Evolutionary conservation across 1,140 invertebrate genomes (phyloP), one percentile per base, ranked within the genome.

Genomic region (Wiebesia pumilae): DNA sequence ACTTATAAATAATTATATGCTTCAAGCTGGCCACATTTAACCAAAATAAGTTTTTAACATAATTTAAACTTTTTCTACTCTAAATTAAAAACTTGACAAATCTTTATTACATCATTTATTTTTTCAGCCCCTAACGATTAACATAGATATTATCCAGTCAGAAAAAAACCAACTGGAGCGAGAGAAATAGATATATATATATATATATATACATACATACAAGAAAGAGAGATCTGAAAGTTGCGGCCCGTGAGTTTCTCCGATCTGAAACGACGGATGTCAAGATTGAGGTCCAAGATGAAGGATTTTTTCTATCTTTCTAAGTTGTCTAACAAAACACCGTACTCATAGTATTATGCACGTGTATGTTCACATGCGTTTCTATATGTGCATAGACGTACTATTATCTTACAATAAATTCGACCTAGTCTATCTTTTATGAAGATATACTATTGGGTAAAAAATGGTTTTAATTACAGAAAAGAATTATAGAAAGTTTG

Each of bases 231-330:
- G 33, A 81, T 58, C 54, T 35, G 35, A 81, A 81, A 65, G 35
- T 65, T 30, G 58, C 24, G 65, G 30, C 21, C 47, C 47, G 21
- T 35, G 77, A 79, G 51, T 79, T 58, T 40, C 54, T 65, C 35
- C 54, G 51, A 81, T 81, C 58, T 10, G 30, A 40, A 43, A 47
- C 62, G 62, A 30, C 62, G 62, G 79, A 47, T 6, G 79, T 81
- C 38, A 40, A 43, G 62, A 81, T 81, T 62, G 43, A 43, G 67
- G 62, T 40, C 35, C 27, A 38, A 81, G 38, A 81, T 81, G 62
- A 65, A 7, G 9, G 19, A 16, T 62, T 67, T 67, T 67, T 81
- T 47, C 1, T 67, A 14, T 71, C 58, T 3, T 62, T 33, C 30
- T 3, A 71, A 30, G 35, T 27, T n/a, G 3, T 24, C 19, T 47